Evolutionary conservation across 2,113 vertebrate genomes (phyloP), one percentile per base, ranked within the genome.

Genomic region (Zosterops borbonicus): DNA sequence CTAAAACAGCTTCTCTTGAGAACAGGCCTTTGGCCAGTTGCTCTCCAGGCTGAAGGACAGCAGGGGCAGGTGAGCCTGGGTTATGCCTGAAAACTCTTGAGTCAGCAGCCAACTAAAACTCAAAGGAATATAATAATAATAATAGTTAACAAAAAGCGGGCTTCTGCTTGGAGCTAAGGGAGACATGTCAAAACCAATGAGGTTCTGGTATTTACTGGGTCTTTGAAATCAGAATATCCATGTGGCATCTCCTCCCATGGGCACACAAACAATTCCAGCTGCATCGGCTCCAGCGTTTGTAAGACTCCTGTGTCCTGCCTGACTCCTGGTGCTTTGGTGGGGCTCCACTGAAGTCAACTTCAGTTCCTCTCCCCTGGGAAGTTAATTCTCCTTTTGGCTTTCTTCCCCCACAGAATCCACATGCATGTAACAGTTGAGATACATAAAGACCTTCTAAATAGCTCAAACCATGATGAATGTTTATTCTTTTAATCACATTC

Each of bases 261-360:
- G 42, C 37, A 41, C 21, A 12, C 0, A 3, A 39, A 42, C 37
- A 23, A 17, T 20, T 31, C 24, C 0, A 1, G 37, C 37, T 89
- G 33, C 6, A 5, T 1, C 17, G 58, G 59, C 68, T 49, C 31
- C 7, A 6, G 41, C 60, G 24, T 42, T 49, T 41, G 5, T 27
- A 8, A 14, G 44, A 4, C 16, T 53, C 11, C 12, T 11, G 0
- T n/a, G 25, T 35, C 28, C 42, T 22, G 15, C 24, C 58, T 15
- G 37, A 20, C 35, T 49, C 21, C 18, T 21, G 18, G 31, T 41
- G 39, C 55, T 39, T 47, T 46, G 46, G 13, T 78, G 37, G 42
- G 59, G 21, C 27, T 90, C 37, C 35, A 20, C 41, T 58, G 50
- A 60, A 79, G 59, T 29, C 20, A 46, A 0, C 23, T 35, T 55